A percentile compares a stretch with the other conserved stretches of the same genome.
These are phyloP conservation scores for Vollenhovia emeryi DNA, from an alignment of 1,140 invertebrate genomes.

Conservation along the genomic window DNA sequence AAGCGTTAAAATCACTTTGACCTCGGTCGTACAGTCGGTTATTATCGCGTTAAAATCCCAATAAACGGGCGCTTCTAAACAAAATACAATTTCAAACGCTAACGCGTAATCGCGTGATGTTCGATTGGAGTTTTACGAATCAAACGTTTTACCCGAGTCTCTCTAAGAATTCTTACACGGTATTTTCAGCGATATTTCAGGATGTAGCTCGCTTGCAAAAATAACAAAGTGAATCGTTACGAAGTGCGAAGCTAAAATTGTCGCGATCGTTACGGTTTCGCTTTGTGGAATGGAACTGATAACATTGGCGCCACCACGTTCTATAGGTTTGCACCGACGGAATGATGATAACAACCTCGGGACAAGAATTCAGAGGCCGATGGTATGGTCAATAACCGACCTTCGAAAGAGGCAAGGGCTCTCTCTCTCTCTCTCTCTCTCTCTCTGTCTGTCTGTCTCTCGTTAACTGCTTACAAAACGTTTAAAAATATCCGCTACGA, in stretches of 20 bases:
- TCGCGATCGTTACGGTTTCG: conserved; percentile 34
- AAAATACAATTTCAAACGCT: not conserved
- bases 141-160: not conserved
- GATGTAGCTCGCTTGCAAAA: not conserved
- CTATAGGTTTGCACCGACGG: not conserved
- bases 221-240: conserved; percentile 35
- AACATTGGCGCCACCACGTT: not conserved
- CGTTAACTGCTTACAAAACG: conserved; percentile 60
- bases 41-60: not conserved
- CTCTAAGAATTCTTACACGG: not conserved
- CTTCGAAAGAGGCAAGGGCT: conserved; percentile 58
- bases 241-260: conserved; percentile 3
- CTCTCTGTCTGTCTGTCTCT: too few relatives aligned
- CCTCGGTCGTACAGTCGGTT: not conserved
- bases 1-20: not conserved
- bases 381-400: conserved; percentile 72
- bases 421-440: not conserved
- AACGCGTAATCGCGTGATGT: not conserved
- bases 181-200: conserved; percentile 3
- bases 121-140: not conserved
- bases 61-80: not conserved
- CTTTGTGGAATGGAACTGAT: conserved; percentile 16
- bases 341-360: conserved; percentile 39
- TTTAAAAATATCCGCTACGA: conserved; percentile 72
- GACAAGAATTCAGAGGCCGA: conserved; percentile 61